Conservation (phyloP, 2,888 invertebrate genomes). For the Torymus tubicola region DNA sequence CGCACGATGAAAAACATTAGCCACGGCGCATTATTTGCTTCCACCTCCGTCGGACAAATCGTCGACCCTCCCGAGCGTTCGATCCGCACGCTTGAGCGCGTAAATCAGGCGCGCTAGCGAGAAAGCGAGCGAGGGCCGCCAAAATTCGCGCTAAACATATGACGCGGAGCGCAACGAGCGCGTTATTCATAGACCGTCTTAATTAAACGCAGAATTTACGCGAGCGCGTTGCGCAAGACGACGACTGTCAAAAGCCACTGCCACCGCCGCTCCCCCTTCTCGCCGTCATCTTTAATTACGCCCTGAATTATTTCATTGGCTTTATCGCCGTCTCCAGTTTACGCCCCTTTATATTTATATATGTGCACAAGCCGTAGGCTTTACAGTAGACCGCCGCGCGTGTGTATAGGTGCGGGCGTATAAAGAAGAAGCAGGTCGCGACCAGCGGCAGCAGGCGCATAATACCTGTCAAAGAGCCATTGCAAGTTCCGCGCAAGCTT, state of each 20-base stretch:
- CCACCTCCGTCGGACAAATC: neutral
- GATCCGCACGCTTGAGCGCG: neutral
- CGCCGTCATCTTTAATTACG: conserved; percentile 23
- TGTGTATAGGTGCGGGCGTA: neutral
- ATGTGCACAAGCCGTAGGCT: neutral
- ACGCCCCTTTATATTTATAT: neutral
- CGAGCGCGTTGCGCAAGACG: neutral
- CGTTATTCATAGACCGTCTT: conserved; percentile 50
- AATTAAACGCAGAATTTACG: conserved; percentile 40
- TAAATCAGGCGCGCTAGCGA: neutral
- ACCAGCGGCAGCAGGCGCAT: neutral
- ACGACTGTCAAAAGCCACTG: neutral
- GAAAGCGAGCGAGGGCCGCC: neutral
- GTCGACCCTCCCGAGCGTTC: neutral
- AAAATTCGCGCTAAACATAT: conserved; percentile 39
- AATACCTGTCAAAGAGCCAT: conserved; percentile 25
- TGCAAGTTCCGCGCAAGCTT: neutral
- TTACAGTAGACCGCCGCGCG: neutral
- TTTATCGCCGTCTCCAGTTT: neutral
- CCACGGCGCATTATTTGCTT: too few species aligned
- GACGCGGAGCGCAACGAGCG: conserved; percentile 26
- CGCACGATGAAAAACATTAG: too few species aligned
- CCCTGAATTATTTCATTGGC: conserved; percentile 33
- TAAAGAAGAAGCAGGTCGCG: neutral
- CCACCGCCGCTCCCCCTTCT: neutral